These are phyloP conservation scores for Steromphala cineraria DNA, from an alignment of 2,888 invertebrate species.

Conservation along the genomic window DNA sequence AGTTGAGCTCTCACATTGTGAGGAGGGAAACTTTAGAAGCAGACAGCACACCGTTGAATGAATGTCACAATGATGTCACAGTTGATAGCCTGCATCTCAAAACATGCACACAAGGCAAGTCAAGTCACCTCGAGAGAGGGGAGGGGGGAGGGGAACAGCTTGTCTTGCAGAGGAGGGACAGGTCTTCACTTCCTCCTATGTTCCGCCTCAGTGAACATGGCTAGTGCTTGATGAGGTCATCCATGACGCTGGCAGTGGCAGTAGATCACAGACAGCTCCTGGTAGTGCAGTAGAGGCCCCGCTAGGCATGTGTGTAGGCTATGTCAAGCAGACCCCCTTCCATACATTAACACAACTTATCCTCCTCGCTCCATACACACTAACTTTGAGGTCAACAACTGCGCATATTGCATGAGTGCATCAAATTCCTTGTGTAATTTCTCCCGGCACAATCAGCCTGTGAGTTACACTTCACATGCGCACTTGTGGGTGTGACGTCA, in stretches of 20 bases:
- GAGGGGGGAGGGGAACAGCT: neutral
- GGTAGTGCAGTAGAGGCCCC: too few relatives aligned
- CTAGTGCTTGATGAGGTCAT: too few relatives aligned
- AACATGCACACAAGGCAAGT: neutral
- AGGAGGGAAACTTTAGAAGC: neutral
- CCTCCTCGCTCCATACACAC: neutral
- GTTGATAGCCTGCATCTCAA: neutral
- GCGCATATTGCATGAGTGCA: constrained; percentile 6
- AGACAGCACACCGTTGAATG: neutral
- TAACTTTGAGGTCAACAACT: constrained; percentile 8
- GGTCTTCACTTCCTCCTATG: neutral
- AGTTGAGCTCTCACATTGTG: constrained; percentile 6
- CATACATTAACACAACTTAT: constrained; percentile 6
- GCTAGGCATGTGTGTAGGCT: neutral
- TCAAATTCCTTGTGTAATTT: constrained; percentile 5
- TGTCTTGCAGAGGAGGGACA: neutral
- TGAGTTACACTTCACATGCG: neutral
- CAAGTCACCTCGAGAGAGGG: neutral
- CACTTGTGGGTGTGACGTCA: constrained; percentile 2
- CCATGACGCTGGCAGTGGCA: too few relatives aligned
- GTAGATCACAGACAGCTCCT: too few relatives aligned
- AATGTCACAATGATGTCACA: neutral
- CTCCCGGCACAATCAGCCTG: neutral
- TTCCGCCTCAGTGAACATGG: neutral
- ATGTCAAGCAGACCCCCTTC: neutral